Conservation (phyloP, 1,140 invertebrate species). For the Lasioglossum albipes region DNA sequence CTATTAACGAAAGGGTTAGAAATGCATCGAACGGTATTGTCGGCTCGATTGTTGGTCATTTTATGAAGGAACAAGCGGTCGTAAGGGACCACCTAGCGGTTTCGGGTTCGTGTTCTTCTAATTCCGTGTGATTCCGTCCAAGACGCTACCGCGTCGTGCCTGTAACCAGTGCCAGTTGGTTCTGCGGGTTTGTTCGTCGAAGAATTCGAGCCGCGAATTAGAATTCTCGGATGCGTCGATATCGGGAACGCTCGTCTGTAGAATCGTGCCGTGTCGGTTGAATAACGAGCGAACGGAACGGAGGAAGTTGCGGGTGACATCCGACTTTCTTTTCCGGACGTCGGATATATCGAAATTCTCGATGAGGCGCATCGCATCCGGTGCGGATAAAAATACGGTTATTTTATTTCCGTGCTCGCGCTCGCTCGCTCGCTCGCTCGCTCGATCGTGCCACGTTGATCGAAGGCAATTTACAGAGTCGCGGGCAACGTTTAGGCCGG, state of each 20-base stretch:
- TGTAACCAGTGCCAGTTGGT: neutral
- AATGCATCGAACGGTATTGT: too few relatives aligned
- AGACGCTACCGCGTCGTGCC: neutral
- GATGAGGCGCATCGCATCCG: constrained; percentile 39
- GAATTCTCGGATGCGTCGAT: neutral
- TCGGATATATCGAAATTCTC: constrained; percentile 44
- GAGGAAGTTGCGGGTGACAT: constrained; percentile 36
- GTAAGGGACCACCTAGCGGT: too few relatives aligned
- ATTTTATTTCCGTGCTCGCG: constrained; percentile 24
- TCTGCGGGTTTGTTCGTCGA: neutral
- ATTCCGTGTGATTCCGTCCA: constrained; percentile 26
- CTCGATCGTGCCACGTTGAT: too few relatives aligned
- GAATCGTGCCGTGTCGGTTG: constrained; percentile 25
- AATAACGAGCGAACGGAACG: constrained; percentile 30
- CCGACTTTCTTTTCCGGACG: constrained; percentile 50
- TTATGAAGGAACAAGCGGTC: too few relatives aligned
- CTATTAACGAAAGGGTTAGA: too few relatives aligned
- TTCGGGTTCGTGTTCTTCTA: too few relatives aligned
- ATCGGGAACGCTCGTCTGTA: constrained; percentile 14
- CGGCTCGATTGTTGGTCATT: too few relatives aligned
- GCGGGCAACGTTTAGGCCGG: constrained; percentile 10
- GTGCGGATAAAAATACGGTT: constrained; percentile 40
- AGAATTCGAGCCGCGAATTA: neutral
- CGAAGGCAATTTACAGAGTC: neutral
- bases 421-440: too few relatives aligned